These are phyloP conservation scores for Oryzias sinensis DNA, from an alignment of 2,797 vertebrate species.

Conservation along the genomic window DNA sequence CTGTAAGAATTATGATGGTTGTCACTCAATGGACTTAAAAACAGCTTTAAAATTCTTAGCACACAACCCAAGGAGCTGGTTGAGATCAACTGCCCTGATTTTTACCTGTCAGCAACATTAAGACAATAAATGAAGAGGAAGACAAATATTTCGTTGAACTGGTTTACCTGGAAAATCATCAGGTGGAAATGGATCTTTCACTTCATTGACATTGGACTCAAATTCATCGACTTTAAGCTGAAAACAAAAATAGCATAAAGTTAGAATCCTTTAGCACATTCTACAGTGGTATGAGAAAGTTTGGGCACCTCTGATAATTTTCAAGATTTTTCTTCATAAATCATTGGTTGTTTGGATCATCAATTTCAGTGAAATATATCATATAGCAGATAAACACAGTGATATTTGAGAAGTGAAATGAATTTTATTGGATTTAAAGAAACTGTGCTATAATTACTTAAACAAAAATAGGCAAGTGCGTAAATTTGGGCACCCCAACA, in stretches of 20 bases:
- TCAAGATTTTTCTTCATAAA: too few species aligned
- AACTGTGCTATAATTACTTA: too few species aligned
- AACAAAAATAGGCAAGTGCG: too few species aligned
- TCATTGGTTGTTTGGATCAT: too few species aligned
- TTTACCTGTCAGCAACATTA: too few species aligned
- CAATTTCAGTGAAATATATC: too few species aligned
- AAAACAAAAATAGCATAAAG: slow-evolving; percentile 11
- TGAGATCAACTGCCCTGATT: neutral
- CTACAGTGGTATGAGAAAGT: neutral
- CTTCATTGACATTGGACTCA: slow-evolving; percentile 97
- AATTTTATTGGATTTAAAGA: too few species aligned
- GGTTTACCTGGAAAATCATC: slow-evolving; percentile 93
- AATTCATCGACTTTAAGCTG: slow-evolving; percentile 98
- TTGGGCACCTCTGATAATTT: too few species aligned
- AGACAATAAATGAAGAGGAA: neutral
- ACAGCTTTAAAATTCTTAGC: too few species aligned
- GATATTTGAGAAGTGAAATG: too few species aligned
- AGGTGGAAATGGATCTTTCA: slow-evolving; percentile 97
- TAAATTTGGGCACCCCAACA: too few species aligned
- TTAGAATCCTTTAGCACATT: neutral
- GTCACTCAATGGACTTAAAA: neutral
- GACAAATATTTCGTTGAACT: neutral
- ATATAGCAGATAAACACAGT: too few species aligned
- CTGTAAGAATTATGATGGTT: neutral
- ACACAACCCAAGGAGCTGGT: neutral